A percentile compares a stretch with the other conserved stretches of the same genome.
These are phyloP conservation scores for Prionailurus viverrinus DNA, from an alignment of 2,113 vertebrate genomes.

Conservation along the genomic window DNA sequence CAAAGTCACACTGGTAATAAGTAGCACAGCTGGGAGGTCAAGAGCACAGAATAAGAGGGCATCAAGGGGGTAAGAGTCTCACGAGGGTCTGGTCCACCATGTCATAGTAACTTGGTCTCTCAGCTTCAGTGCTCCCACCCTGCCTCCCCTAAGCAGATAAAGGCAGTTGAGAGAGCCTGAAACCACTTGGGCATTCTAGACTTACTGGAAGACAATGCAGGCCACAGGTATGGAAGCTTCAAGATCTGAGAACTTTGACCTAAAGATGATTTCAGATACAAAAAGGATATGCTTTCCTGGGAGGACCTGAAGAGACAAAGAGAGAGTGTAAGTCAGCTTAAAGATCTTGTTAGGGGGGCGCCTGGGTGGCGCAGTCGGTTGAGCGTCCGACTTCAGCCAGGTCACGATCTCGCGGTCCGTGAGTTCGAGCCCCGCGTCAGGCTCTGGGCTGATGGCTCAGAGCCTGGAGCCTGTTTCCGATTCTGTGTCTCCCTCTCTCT, in stretches of 20 bases:
- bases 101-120: neutral
- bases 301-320: neutral
- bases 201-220: neutral
- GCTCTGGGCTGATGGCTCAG: too few species aligned
- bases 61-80: neutral
- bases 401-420: too few species aligned
- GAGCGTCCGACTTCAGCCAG: too few species aligned
- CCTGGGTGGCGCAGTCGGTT: too few species aligned
- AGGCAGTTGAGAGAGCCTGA: neutral
- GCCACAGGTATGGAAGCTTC: neutral
- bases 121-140: too few species aligned
- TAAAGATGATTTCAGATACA: conserved; percentile 5
- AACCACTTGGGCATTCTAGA: neutral
- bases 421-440: too few species aligned
- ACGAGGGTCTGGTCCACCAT: neutral
- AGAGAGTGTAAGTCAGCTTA: too few species aligned
- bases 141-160: neutral
- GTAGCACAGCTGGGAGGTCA: neutral
- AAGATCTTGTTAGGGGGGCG: neutral
- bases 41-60: neutral
- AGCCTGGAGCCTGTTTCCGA: too few species aligned
- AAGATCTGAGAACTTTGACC: neutral
- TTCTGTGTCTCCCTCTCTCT: too few species aligned
- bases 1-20: neutral
- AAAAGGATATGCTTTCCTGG: neutral